These are phyloP conservation scores for Xanthia togata DNA, from an alignment of 2,888 invertebrate species.

Conservation along the genomic window DNA sequence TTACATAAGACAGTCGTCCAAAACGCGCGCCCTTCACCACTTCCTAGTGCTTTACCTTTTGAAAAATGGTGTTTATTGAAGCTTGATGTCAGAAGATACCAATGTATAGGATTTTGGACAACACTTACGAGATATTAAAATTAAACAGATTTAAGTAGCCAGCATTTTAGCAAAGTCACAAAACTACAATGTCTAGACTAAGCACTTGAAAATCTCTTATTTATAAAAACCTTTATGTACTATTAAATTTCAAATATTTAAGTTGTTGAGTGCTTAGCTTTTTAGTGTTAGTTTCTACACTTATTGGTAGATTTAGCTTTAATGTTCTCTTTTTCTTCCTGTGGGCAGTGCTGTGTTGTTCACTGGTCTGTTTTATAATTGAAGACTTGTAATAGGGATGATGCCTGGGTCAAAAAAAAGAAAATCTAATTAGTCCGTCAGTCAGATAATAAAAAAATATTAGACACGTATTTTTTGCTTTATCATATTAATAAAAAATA, in stretches of 20 bases:
- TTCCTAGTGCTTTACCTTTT: neutral
- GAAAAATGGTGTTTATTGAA: neutral
- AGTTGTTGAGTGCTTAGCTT: neutral
- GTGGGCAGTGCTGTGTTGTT: neutral
- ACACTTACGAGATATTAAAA: neutral
- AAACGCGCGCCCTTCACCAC: neutral
- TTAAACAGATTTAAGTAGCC: neutral
- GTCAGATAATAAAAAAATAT: too few relatives aligned
- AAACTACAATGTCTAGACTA: too few relatives aligned
- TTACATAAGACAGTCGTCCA: neutral
- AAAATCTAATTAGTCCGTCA: too few relatives aligned
- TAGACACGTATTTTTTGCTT: too few relatives aligned
- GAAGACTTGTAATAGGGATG: too few relatives aligned
- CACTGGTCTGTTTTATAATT: neutral
- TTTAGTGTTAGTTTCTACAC: neutral
- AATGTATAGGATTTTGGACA: neutral
- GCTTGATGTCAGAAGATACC: neutral
- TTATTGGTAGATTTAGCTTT: neutral
- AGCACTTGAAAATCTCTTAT: neutral
- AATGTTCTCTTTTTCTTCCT: neutral
- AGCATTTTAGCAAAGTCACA: neutral
- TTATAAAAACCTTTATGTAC: too few relatives aligned
- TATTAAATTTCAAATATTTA: neutral
- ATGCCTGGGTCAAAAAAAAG: too few relatives aligned
- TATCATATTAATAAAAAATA: too few relatives aligned